Percentiles rank a stretch among this genome's conserved stretches.
phyloP scores from a whole-genome alignment of 2,888 invertebrate genomes.

The Linhomoeus sp. region DNA sequence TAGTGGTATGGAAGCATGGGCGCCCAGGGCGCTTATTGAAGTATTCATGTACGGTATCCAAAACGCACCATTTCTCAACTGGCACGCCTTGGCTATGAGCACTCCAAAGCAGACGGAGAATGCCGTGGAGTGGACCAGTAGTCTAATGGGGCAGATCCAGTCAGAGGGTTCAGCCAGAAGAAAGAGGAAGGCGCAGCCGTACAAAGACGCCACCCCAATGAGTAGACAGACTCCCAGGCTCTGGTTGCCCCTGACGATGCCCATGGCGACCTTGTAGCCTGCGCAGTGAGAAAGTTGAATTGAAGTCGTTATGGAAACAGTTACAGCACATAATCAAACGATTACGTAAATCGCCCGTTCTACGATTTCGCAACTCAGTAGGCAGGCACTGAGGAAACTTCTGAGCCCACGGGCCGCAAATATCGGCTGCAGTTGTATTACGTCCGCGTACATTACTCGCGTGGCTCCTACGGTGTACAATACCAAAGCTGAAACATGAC shows the following conservation, averaged over 20 bases:
- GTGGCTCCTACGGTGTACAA: too few species aligned
- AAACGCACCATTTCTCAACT: slow-evolving; percentile 21
- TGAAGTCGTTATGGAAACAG: too few species aligned
- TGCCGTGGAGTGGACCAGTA: slow-evolving; percentile 15
- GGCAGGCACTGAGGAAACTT: too few species aligned
- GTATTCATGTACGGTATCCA: slow-evolving; percentile 19
- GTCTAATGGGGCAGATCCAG: slow-evolving; percentile 8
- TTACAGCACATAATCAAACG: too few species aligned
- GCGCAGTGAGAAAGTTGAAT: too few species aligned
- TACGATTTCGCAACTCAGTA: slow-evolving; percentile 20
- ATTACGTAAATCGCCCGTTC: slow-evolving; percentile 17
- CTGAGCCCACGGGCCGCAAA: too few species aligned
- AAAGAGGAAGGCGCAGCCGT: slow-evolving; percentile 20
- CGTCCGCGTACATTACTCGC: slow-evolving; percentile 15
- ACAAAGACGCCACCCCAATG: slow-evolving; percentile 19
- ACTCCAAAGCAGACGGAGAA: slow-evolving; percentile 25
- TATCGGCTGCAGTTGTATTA: too few species aligned
- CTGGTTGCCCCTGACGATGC: slow-evolving; percentile 22
- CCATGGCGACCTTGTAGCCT: slow-evolving; percentile 14
- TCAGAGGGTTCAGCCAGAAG: slow-evolving; percentile 17
- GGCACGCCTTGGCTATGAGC: slow-evolving; percentile 23
- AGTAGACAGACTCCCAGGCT: slow-evolving; percentile 22
- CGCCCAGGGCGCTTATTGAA: slow-evolving; percentile 10
- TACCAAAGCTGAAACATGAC: slow-evolving; percentile 11
- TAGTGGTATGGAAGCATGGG: slow-evolving; percentile 15